phyloP scores from a whole-genome alignment of 2,888 invertebrate species.

The Erynnis tages region DNA sequence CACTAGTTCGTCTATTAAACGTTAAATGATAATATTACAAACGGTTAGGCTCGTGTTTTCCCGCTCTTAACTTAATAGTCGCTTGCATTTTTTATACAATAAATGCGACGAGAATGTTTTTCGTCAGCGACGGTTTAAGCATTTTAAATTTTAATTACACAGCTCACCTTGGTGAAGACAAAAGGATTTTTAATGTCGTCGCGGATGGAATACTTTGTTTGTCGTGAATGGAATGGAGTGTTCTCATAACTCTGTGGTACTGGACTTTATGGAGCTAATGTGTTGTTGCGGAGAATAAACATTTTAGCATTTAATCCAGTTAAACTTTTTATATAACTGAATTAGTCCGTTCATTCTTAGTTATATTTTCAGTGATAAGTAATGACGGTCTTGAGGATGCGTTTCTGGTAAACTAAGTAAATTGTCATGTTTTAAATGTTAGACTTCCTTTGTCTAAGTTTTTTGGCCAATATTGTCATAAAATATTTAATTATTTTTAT shows the following conservation, averaged over 20 bases:
- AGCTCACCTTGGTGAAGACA: slow-evolving; percentile 39
- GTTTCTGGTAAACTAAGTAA: no score
- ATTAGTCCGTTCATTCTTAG: no score
- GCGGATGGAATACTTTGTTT: slow-evolving; percentile 22
- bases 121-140: slow-evolving; percentile 38
- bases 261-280: background rate
- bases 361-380: no score
- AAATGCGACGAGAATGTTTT: slow-evolving; percentile 16
- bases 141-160: slow-evolving; percentile 56
- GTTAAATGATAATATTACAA: no score
- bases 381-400: no score
- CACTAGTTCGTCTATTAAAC: no score
- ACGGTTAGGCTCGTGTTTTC: background rate
- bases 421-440: no score
- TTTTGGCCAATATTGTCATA: no score
- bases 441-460: no score
- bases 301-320: background rate
- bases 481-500: no score
- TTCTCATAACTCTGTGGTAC: slow-evolving; percentile 15
- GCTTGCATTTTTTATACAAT: slow-evolving; percentile 12
- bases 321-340: no score
- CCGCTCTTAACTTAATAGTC: slow-evolving; percentile 3
- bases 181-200: slow-evolving; percentile 47
- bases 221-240: slow-evolving; percentile 21
- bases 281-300: background rate